Evolutionary conservation across 64 coral and sea anemone species (phyloP).

Genomic region (Astreopora myriophthalma): DNA sequence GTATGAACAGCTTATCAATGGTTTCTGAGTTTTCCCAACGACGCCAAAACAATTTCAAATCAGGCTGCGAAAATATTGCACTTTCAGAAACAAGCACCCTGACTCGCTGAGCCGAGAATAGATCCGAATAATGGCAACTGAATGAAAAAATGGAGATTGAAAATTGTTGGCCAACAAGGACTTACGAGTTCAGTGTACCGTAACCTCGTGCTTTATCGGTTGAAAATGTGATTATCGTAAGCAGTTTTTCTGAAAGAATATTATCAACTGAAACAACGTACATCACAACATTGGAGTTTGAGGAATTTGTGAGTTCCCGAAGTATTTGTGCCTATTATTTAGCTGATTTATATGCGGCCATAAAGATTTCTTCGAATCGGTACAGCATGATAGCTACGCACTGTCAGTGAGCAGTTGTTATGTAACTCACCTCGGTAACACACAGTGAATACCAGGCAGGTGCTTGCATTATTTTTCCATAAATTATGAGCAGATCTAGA

Average conservation of each 20-base stretch:
- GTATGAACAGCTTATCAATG: background rate
- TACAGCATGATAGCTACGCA: background rate
- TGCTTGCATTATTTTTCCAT: background rate
- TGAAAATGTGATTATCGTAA: background rate
- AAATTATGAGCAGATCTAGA: slow-evolving; percentile 16
- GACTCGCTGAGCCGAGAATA: background rate
- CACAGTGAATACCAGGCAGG: background rate
- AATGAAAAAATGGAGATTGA: no score
- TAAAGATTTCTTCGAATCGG: background rate
- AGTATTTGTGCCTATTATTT: background rate
- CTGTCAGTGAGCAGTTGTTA: no score
- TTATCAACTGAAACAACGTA: background rate
- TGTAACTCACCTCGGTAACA: background rate
- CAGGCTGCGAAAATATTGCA: background rate
- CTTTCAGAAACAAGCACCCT: no score
- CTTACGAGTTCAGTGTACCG: background rate
- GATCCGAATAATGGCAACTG: no score
- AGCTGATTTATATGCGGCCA: background rate
- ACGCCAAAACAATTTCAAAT: background rate
- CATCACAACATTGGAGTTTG: no score
- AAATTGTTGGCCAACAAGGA: no score
- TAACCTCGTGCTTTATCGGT: background rate
- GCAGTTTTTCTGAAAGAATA: background rate
- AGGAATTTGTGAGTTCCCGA: no score
- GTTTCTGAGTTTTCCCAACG: background rate